phyloP scores from a whole-genome alignment of 2,113 vertebrate species.

The Orthonyx spaldingii region DNA sequence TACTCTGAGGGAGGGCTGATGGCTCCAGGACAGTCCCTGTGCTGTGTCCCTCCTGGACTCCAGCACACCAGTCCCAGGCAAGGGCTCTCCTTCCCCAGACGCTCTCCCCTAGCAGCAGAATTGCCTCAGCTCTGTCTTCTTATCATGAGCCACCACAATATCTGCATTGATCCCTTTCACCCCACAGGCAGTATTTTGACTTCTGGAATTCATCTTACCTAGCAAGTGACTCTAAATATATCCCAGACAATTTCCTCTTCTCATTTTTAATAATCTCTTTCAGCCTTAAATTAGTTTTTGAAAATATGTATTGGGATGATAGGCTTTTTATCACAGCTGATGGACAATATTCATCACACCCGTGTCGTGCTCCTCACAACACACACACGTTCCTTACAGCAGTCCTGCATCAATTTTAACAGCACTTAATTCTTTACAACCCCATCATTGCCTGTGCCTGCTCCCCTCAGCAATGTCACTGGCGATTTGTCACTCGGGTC shows the following conservation, averaged over 20 bases:
- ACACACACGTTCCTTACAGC: neutral
- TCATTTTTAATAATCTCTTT: constrained; percentile 51
- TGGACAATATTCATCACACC: constrained; percentile 27
- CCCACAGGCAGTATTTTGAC: neutral
- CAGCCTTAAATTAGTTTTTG: constrained; percentile 25
- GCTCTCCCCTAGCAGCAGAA: neutral
- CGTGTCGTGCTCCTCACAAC: neutral
- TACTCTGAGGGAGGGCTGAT: rapidly evolving
- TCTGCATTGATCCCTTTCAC: neutral
- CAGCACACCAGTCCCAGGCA: neutral
- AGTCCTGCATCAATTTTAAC: neutral
- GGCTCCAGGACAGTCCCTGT: rapidly evolving
- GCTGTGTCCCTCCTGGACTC: neutral
- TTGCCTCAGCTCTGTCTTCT: neutral
- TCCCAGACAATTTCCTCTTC: constrained; percentile 12
- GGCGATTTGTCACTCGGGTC: neutral
- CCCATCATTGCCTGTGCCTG: neutral
- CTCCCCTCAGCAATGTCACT: neutral
- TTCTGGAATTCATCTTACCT: constrained; percentile 38
- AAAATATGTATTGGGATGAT: constrained; percentile 11
- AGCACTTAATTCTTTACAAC: neutral
- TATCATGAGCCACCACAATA: neutral
- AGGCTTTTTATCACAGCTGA: constrained; percentile 39
- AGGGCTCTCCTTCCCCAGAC: neutral
- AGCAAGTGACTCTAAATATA: constrained; percentile 15